Evolutionary conservation across 2,797 vertebrate genomes (phyloP).

Genomic region (Myioborus miniatus): DNA sequence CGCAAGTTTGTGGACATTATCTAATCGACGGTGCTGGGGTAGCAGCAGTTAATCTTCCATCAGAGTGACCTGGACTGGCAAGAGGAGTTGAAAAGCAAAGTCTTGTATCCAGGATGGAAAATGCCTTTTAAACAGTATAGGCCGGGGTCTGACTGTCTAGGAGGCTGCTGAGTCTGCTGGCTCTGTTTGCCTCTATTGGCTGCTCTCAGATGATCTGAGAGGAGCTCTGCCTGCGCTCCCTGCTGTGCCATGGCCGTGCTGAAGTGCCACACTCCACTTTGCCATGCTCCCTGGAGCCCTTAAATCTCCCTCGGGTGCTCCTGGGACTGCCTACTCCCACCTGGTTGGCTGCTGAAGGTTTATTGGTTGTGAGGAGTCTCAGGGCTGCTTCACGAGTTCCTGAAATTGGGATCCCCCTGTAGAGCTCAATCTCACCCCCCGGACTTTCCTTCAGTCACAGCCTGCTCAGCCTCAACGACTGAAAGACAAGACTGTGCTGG

Average conservation of each 20-base stretch:
- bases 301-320: neutral
- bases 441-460: neutral
- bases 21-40: rapidly evolving
- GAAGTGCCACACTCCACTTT: rapidly evolving
- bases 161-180: neutral
- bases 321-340: rapidly evolving
- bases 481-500: neutral
- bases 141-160: neutral
- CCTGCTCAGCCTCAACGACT: rapidly evolving
- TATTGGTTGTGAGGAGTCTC: neutral
- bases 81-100: neutral
- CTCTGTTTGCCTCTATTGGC: neutral
- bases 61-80: neutral
- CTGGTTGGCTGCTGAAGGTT: neutral
- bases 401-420: neutral
- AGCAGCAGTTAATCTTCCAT: neutral
- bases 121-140: neutral
- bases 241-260: neutral
- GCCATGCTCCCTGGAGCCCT: neutral
- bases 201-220: neutral
- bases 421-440: neutral
- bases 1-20: neutral
- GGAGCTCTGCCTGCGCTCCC: neutral
- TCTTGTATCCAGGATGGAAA: neutral
- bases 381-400: neutral